Evolutionary conservation across 2,888 invertebrate genomes (phyloP).

Genomic region (Synanthedon andrenaeformis): DNA sequence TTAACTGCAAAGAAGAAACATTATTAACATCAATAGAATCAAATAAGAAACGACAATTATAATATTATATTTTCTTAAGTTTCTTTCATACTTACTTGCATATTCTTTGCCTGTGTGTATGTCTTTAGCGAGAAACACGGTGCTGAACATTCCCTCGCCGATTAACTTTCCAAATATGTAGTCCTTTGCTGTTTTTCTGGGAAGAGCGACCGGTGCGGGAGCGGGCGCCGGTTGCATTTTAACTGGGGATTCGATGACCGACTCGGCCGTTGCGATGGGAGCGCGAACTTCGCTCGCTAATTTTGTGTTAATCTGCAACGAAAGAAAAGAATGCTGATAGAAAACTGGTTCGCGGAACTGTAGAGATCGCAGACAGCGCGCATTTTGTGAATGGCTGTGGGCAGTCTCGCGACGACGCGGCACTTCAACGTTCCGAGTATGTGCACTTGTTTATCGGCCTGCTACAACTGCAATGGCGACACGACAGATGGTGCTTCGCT

Average conservation of each 20-base stretch:
- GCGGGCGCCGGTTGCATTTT: slow-evolving; percentile 64
- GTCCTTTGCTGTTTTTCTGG: slow-evolving; percentile 84
- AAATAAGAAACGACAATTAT: slow-evolving; percentile 1
- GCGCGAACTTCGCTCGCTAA: slow-evolving; percentile 54
- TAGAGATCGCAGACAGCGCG: slow-evolving; percentile 13
- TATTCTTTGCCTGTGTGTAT: slow-evolving; percentile 89
- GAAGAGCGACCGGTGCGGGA: slow-evolving; percentile 43
- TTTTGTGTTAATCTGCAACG: slow-evolving; percentile 47
- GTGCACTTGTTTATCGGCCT: slow-evolving; percentile 43
- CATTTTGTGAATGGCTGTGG: slow-evolving; percentile 11
- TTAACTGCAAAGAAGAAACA: slow-evolving; percentile 79
- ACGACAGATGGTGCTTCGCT: slow-evolving; percentile 12
- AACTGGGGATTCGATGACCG: slow-evolving; percentile 58
- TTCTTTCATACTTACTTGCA: slow-evolving; percentile 82
- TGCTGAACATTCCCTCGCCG: slow-evolving; percentile 98
- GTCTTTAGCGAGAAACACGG: slow-evolving; percentile 94
- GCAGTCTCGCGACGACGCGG: slow-evolving; percentile 11
- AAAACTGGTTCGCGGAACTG: background rate
- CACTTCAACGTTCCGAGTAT: slow-evolving; percentile 39
- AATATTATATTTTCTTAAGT: background rate
- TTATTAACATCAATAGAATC: slow-evolving; percentile 1
- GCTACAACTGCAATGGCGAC: slow-evolving; percentile 15
- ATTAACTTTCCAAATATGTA: slow-evolving; percentile 95
- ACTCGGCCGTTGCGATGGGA: slow-evolving; percentile 69
- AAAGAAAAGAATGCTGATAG: slow-evolving; percentile 7